Evolutionary conservation across 2,888 invertebrate species (phyloP), one percentile per base, ranked within the genome.

Genomic region (Papilio demoleus): DNA sequence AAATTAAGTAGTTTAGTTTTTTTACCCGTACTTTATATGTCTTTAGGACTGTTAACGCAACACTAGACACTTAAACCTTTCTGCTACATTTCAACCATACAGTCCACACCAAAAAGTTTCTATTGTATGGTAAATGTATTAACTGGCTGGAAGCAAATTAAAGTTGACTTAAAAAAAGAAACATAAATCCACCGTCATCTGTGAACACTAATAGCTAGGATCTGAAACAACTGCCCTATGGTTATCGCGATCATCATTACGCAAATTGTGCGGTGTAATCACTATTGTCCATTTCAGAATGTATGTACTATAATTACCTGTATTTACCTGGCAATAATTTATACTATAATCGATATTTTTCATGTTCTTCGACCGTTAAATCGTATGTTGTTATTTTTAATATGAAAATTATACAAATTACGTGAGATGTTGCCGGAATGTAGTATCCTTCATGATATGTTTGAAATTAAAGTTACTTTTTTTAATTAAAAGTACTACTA

Each of bases 221-320:
- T 60, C 65, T 65, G 64, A 69, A 73, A 68, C 70, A 72, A 65
- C 72, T 71, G 71, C 62, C 65, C 74, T 72, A 72, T 73, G 69
- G 71, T 76, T 73, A 75, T 72, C 71, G 67, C 67, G 68, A 75
- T 74, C 72, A 72, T 73, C 66, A 77, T 79, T 79, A 79, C 71
- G 70, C 65, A 76, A 75, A 75, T 76, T 76, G 75, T 72, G 17
- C 60, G 12, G 60, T 22, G 71, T 74, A 73, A 74, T 74, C 73
- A 70, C 72, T 70, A 73, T 73, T 74, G 75, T 75, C 74, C 73
- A 70, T 64, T 73, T 70, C 70, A 71, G 65, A 70, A 62, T 68
- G 71, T 65, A 71, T 60, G 62, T 62, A 47, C 17, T 36, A 36
- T 56, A 47, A 66, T 70, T 66, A 70, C 45, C 65, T 62, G 69